Conservation (phyloP, 2,113 vertebrate genomes). For the Prionailurus viverrinus region DNA sequence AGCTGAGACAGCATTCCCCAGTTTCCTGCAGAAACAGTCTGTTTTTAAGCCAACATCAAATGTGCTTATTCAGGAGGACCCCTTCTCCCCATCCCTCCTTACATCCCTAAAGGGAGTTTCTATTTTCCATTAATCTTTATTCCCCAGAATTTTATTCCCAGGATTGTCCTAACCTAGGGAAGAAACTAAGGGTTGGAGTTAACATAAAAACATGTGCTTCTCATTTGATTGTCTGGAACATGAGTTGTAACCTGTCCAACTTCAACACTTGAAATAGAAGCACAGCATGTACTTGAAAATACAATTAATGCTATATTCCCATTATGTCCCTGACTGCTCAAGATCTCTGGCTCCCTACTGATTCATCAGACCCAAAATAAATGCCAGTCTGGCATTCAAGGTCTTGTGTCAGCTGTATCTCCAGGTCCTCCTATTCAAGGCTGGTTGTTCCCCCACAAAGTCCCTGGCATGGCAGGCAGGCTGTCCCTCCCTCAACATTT, state of each 20-base stretch:
- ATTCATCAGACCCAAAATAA: neutral
- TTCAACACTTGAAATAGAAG: neutral
- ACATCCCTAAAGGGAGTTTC: neutral
- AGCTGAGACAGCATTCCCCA: neutral
- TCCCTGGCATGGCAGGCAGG: neutral
- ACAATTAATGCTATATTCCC: neutral
- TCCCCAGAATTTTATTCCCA: conserved; percentile 16
- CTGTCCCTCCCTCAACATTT: neutral
- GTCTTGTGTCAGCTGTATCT: neutral
- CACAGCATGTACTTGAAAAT: neutral
- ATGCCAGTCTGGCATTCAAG: neutral
- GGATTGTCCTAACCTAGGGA: neutral
- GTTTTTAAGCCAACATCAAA: neutral
- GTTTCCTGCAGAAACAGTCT: neutral
- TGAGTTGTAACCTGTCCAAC: neutral
- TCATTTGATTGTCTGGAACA: neutral
- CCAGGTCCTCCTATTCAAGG: neutral
- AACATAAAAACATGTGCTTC: neutral
- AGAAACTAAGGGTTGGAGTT: neutral
- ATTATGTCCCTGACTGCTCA: neutral
- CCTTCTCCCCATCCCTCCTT: neutral
- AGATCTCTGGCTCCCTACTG: neutral
- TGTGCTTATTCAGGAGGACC: neutral
- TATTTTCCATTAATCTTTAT: neutral
- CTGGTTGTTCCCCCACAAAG: neutral